phyloP scores from a whole-genome alignment of 2,797 vertebrate species.

The Chaunax sp. region DNA sequence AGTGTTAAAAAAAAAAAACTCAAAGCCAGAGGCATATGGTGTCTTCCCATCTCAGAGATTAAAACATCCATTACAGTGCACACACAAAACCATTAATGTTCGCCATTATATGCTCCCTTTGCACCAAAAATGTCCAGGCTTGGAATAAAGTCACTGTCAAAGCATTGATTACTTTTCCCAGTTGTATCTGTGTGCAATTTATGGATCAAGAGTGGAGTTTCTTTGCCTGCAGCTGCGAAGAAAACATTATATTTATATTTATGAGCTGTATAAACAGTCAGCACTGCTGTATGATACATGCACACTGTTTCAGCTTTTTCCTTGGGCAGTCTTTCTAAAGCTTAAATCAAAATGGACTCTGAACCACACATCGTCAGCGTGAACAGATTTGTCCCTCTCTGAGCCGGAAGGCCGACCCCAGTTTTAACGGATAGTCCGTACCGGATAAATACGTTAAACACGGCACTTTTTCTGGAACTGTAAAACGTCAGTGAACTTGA shows the following conservation, averaged over 20 bases:
- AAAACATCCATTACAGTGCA: constrained; percentile 47
- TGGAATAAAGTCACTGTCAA: constrained; percentile 33
- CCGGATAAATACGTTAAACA: too few relatives aligned
- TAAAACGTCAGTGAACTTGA: not conserved
- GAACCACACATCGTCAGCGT: not conserved
- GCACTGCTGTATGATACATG: constrained; percentile 37
- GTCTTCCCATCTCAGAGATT: constrained; percentile 44
- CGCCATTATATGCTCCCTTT: constrained; percentile 8
- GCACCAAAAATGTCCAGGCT: constrained; percentile 35
- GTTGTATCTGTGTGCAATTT: constrained; percentile 22
- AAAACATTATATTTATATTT: constrained; percentile 45
- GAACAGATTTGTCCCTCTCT: too few relatives aligned
- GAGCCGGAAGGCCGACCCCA: too few relatives aligned
- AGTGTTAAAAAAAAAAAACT: constrained; percentile 14
- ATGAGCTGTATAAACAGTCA: constrained; percentile 48
- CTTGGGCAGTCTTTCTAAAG: constrained; percentile 23
- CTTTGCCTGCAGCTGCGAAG: constrained; percentile 34
- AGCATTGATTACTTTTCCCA: constrained; percentile 40
- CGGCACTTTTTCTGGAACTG: not conserved
- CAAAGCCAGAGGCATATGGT: constrained; percentile 12
- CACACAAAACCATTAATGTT: constrained; percentile 11
- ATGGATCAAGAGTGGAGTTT: constrained; percentile 18
- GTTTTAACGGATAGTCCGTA: too few relatives aligned
- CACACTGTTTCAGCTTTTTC: constrained; percentile 3
- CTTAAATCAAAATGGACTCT: constrained; percentile 18